Evolutionary conservation across 23 tunicate species (phyloP).

Genomic region (Trididemnum nubilum): DNA sequence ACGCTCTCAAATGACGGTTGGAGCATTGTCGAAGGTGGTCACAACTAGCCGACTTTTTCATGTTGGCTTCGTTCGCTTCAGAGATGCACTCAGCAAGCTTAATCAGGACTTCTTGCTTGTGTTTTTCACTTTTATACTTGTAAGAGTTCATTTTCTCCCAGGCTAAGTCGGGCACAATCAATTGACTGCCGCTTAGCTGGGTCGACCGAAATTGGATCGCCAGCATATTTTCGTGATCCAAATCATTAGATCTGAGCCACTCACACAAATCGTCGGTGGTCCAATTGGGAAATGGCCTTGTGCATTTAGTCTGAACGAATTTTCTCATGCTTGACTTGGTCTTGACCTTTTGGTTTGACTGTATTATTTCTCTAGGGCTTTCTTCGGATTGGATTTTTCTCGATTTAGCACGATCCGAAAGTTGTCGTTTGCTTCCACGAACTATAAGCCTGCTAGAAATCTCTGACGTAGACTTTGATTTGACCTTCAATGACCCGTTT

Average conservation of each 20-base stretch:
- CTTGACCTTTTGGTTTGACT: neutral
- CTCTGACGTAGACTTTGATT: neutral
- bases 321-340: constrained; percentile 20
- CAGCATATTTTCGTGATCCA: constrained; percentile 34
- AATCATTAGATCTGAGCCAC: constrained; percentile 30
- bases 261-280: constrained; percentile 52
- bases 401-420: neutral
- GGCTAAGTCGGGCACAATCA: constrained; percentile 43
- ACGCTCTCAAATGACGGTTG: neutral
- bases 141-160: constrained; percentile 38
- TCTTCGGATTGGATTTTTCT: neutral
- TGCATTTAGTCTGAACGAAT: constrained; percentile 37
- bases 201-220: constrained; percentile 28
- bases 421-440: neutral
- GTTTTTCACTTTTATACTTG: constrained; percentile 29
- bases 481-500: neutral
- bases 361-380: neutral
- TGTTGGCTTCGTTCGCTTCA: constrained; percentile 11
- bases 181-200: constrained; percentile 26
- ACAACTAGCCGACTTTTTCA: neutral
- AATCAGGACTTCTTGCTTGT: constrained; percentile 51
- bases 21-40: neutral
- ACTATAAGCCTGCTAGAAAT: neutral
- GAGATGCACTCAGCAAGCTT: constrained; percentile 35
- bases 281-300: constrained; percentile 35